Conservation (phyloP, 2,888 invertebrate species). For the Sphaerophoria rueppellii region DNA sequence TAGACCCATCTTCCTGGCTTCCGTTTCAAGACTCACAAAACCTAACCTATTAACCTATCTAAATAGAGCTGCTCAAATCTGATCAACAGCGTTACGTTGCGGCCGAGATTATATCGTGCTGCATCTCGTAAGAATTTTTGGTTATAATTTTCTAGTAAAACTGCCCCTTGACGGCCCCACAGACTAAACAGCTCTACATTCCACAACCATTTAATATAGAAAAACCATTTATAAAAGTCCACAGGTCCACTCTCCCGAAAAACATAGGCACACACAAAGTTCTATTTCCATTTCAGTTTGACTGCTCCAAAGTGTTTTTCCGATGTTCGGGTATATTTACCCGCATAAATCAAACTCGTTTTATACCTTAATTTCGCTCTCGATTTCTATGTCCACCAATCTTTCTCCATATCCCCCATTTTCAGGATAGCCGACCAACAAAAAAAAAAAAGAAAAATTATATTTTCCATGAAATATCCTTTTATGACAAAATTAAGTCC, state of each 20-base stretch:
- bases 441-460: conserved; percentile 29
- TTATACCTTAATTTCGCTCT: conserved; percentile 35
- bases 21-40: too few relatives aligned
- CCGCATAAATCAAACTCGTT: conserved; percentile 57
- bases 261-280: not conserved
- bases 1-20: too few relatives aligned
- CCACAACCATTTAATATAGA: conserved; percentile 1
- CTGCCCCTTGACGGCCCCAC: not conserved
- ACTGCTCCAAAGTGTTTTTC: conserved; percentile 16
- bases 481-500: conserved; percentile 68
- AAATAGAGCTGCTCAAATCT: too few relatives aligned
- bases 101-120: too few relatives aligned
- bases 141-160: too few relatives aligned
- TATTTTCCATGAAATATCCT: conserved; percentile 60
- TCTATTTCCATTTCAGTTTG: conserved; percentile 12
- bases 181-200: not conserved
- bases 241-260: not conserved
- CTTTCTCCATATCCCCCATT: not conserved
- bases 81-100: too few relatives aligned
- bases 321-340: conserved; percentile 1
- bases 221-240: conserved; percentile 16
- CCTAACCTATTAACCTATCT: too few relatives aligned
- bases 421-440: not conserved
- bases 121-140: too few relatives aligned
- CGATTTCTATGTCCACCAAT: conserved; percentile 29